phyloP scores from a whole-genome alignment of 2,113 vertebrate genomes.

The Mola mola region DNA sequence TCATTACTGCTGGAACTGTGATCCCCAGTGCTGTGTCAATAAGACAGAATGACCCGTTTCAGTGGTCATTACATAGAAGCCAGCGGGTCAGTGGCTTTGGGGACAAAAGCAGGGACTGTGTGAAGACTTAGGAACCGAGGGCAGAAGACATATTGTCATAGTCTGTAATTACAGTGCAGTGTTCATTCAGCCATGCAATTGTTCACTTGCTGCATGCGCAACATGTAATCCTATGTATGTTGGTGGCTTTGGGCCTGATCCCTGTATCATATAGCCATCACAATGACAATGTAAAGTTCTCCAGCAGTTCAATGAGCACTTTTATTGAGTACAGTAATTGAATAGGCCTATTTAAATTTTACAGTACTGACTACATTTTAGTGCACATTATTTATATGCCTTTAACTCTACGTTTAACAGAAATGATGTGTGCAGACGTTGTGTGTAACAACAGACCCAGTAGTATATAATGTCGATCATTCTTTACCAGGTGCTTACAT shows the following conservation, averaged over 20 bases:
- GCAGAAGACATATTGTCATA: constrained; percentile 66
- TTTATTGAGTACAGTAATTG: background rate
- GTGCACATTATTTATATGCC: background rate
- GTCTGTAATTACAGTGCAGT: constrained; percentile 65
- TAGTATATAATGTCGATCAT: too few species aligned
- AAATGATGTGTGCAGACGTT: too few species aligned
- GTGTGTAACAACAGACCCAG: too few species aligned
- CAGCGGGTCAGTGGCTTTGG: constrained; percentile 61
- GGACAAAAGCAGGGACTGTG: constrained; percentile 23
- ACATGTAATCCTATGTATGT: constrained; percentile 11
- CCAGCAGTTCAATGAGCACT: background rate
- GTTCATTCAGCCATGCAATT: constrained; percentile 55
- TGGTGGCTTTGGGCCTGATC: background rate
- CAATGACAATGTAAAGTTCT: background rate
- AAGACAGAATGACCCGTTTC: constrained; percentile 69
- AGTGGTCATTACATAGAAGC: constrained; percentile 64
- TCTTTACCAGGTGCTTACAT: background rate
- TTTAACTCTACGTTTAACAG: background rate
- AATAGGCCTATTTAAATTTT: background rate
- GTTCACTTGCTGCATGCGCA: constrained; percentile 25
- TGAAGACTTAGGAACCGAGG: constrained; percentile 35
- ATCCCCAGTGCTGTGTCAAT: constrained; percentile 59
- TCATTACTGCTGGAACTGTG: constrained; percentile 60
- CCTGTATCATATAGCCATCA: background rate
- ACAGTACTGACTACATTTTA: background rate